A percentile compares a stretch with the other conserved stretches of the same genome.
Evolutionary conservation across 2,113 vertebrate species (phyloP).

Genomic region (Pachycephala philippinensis): DNA sequence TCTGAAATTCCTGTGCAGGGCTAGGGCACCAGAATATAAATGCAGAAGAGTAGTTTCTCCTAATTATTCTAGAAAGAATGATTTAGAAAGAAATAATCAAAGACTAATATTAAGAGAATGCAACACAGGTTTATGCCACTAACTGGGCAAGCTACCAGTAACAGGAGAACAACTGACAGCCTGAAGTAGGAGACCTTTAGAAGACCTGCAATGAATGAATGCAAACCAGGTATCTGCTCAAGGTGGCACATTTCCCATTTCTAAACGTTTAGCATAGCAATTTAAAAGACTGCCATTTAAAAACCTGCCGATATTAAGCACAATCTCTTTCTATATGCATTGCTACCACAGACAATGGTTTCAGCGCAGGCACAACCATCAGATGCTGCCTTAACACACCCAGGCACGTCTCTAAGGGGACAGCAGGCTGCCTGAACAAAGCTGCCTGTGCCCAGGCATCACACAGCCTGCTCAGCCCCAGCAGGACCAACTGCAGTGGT

Average conservation of each 20-base stretch:
- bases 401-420: background rate
- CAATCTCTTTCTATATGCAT: fast-evolving
- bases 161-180: background rate
- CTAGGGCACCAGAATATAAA: background rate
- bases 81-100: background rate
- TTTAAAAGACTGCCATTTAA: background rate
- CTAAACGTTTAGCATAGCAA: background rate
- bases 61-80: background rate
- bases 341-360: background rate
- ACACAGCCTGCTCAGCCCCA: background rate
- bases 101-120: background rate
- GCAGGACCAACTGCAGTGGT: fast-evolving
- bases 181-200: background rate
- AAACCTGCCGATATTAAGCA: background rate
- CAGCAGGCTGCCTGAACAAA: background rate
- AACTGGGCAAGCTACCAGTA: background rate
- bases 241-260: background rate
- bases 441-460: background rate
- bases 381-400: fast-evolving
- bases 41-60: background rate
- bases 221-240: background rate
- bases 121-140: fast-evolving
- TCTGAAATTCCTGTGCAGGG: background rate
- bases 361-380: fast-evolving
- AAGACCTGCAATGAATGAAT: background rate